These are phyloP conservation scores for Stegodyphus dumicola DNA, from an alignment of 1,140 invertebrate species.

Conservation along the genomic window DNA sequence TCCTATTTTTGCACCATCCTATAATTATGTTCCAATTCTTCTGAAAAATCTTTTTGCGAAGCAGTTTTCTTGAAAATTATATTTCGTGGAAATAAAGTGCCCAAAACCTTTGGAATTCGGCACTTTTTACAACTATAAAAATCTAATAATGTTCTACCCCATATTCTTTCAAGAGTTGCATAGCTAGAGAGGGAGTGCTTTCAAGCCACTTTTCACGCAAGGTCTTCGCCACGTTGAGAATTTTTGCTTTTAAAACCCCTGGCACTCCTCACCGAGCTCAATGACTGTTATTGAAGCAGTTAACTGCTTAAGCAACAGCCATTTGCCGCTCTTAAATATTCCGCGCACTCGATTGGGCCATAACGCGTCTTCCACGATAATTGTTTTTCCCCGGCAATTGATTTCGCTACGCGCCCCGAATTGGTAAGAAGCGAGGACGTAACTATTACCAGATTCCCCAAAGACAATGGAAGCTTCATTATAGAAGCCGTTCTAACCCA, in stretches of 20 bases:
- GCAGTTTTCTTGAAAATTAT: no score
- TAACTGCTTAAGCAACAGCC: constrained; percentile 23
- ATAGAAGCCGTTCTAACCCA: not conserved
- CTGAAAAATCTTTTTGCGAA: no score
- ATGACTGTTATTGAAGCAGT: constrained; percentile 10
- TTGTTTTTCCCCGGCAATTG: constrained; percentile 27
- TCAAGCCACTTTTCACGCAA: no score
- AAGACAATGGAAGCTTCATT: constrained; percentile 24
- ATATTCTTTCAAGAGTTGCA: no score
- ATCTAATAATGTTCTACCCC: no score
- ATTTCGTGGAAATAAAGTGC: no score
- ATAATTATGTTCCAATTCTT: no score
- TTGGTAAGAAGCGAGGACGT: constrained; percentile 2
- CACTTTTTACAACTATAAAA: no score
- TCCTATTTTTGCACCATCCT: no score
- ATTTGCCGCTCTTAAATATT: constrained; percentile 21
- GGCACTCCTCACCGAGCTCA: not conserved
- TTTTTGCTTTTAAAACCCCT: not conserved
- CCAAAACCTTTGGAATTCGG: no score
- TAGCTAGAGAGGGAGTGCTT: no score
- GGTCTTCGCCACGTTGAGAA: no score
- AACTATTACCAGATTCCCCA: constrained; percentile 20
- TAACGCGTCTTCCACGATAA: constrained; percentile 1
- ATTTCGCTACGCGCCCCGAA: constrained; percentile 1
- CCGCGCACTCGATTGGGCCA: not conserved